These are phyloP conservation scores for Halichoerus grypus DNA, from an alignment of 2,113 vertebrate genomes.

Conservation along the genomic window DNA sequence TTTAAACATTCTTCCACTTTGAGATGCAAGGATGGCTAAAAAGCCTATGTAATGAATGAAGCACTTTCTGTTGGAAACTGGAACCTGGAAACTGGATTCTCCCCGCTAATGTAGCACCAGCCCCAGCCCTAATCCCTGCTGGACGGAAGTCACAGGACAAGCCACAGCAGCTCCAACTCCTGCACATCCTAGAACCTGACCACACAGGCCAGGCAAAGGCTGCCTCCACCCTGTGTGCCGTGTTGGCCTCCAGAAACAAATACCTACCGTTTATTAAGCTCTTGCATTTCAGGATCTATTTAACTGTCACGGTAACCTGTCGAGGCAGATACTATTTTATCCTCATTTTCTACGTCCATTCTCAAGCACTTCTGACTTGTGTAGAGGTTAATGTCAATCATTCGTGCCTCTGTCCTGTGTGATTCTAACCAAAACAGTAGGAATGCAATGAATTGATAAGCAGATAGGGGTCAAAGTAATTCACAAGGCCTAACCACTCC, in stretches of 20 bases:
- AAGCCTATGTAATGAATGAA: not conserved
- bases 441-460: not conserved
- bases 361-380: conserved; percentile 10
- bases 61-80: not conserved
- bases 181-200: not conserved
- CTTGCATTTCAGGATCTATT: not conserved
- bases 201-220: not conserved
- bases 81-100: not conserved
- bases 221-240: not conserved
- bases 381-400: not conserved
- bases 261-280: not conserved
- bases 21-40: not conserved
- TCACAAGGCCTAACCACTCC: not conserved
- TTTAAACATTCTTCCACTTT: not conserved
- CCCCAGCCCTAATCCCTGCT: not conserved
- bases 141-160: not conserved
- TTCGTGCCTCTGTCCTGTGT: not conserved
- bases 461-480: not conserved
- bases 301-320: not conserved
- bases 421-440: not conserved
- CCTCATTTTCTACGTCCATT: not conserved
- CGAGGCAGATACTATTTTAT: not conserved
- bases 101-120: not conserved
- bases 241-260: not conserved
- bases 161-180: not conserved